Evolutionary conservation across 2,797 vertebrate species (phyloP), one percentile per base, ranked within the genome.

Genomic region (Sphenodon punctatus): DNA sequence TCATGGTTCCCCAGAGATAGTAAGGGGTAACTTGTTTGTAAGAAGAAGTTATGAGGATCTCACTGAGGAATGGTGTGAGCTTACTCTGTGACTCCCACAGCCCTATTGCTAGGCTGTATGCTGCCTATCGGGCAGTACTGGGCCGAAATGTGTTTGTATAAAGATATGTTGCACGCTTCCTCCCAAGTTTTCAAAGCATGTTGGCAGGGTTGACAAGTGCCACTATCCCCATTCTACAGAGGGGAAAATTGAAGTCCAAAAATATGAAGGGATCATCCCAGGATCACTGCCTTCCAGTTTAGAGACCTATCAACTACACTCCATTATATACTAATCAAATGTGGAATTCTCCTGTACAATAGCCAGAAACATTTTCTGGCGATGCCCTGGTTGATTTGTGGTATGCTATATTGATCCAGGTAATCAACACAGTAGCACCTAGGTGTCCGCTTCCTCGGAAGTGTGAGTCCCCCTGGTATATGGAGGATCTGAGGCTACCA

Each of bases 21-120:
- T n/a, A n/a, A n/a, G n/a, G n/a, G n/a, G n/a, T n/a, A n/a, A n/a
- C n/a, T n/a, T n/a, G n/a, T n/a, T n/a, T n/a, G n/a, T n/a, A n/a
- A n/a, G n/a, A n/a, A n/a, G n/a, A n/a, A n/a, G n/a, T n/a, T n/a
- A n/a, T n/a, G n/a, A n/a, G n/a, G n/a, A n/a, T n/a, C n/a, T n/a
- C n/a, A n/a, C n/a, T n/a, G n/a, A 16, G 49, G 25, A 51, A 51
- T 25, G 3, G 15, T 27, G n/a, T 51, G 25, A n/a, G 51, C 49
- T 51, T n/a, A 4, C n/a, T 32, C 1, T 16, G 20, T 14, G 32
- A 45, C 14, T 61, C 15, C 14, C 6, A 0, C 0, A 1, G 1
- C 22, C 65, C n/a, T 39, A 25, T 19, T 66, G 11, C 27, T 56
- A 0, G 0, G 27, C 46, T 43, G 1, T 4, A 12, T 13, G 3